phyloP scores from a whole-genome alignment of 2,113 vertebrate species.

The Colinus virginianus region DNA sequence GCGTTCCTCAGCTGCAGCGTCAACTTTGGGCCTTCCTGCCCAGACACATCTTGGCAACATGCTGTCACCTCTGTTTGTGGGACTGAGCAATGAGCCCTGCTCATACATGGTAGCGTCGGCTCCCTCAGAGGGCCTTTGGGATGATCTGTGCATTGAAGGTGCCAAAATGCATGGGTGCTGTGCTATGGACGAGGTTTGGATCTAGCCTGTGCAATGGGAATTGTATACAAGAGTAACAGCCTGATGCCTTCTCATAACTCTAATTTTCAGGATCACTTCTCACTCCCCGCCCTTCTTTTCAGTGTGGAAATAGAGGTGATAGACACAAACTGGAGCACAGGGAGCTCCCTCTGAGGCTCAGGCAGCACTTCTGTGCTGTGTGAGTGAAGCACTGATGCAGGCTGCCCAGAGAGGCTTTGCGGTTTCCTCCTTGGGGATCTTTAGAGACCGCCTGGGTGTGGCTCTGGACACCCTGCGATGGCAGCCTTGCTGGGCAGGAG shows the following conservation, averaged over 20 bases:
- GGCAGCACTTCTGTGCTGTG: neutral
- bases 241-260: neutral
- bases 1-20: neutral
- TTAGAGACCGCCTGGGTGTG: neutral
- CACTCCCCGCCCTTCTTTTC: neutral
- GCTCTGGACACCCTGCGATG: neutral
- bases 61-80: neutral
- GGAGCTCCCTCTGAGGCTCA: neutral
- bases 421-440: neutral
- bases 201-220: neutral
- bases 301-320: neutral
- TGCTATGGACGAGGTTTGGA: neutral
- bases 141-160: neutral
- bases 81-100: neutral
- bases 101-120: neutral
- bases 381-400: neutral
- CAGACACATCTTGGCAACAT: rapidly evolving
- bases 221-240: neutral
- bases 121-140: neutral
- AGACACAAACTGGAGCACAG: neutral
- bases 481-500: neutral
- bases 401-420: neutral
- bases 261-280: neutral
- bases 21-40: neutral
- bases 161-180: neutral